Base-by-base conservation (phyloP, 2,113 vertebrate species). In the Apteryx owenii region DNA sequence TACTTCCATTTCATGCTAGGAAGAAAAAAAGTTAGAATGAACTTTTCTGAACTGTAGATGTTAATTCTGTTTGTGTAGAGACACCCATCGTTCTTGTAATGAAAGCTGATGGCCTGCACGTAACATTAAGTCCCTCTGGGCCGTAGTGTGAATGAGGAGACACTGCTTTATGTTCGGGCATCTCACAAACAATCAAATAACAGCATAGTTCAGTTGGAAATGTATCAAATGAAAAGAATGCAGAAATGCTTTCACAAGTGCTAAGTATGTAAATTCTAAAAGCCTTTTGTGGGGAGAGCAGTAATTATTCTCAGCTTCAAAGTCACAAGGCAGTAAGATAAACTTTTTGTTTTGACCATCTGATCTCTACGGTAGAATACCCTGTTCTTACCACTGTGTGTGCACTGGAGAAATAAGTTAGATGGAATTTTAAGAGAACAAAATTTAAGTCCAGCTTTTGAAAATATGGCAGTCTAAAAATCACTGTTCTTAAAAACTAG, bases 141-240 rank as follows among this genome's bases (percentile, higher is more conserved):
- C 81, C 36, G 1, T 40, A 17, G 33, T 4, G 44, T 19, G 21
- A 38, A 0, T 13, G 75, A 60, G 62, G 48, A 70, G 64, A 17
- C 7, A 0, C 44, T 17, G 62, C 50, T 58, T 38, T 51, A 5
- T 40, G 44, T 6, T 48, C n/a, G 36, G 78, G 40, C 85, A 40
- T 29, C 48, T 78, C 61, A 61, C 70, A 51, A 1, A 31, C 44
- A 12, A 31, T 60, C 42, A 36, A 53, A 23, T 6, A 40, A 4
- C 66, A 38, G 69, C 61, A 5, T 31, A 0, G 0, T 3, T 79
- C 6, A 0, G 25, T 75, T 81, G 69, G 50, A 18, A 26, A 54
- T 44, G 3, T 38, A 23, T 38, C 33, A 54, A 10, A 62, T 5
- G 48, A 40, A 19, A 33, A 29, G 25, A 10, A 23, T 8, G 14